Conservation (phyloP, 2,113 vertebrate species). For the Saccopteryx bilineata region DNA sequence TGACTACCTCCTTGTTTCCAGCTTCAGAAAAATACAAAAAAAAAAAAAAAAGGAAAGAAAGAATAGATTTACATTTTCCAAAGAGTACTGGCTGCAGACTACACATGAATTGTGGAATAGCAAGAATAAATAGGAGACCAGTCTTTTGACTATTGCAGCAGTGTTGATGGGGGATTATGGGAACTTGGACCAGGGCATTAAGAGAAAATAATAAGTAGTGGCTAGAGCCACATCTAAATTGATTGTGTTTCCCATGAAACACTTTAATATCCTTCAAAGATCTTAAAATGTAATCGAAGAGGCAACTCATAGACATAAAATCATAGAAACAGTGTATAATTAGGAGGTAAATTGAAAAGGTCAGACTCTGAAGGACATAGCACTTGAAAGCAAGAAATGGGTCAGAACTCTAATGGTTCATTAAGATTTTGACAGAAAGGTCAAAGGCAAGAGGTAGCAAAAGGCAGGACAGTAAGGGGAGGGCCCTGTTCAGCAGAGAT, state of each 20-base stretch:
- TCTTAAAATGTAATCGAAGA: background rate
- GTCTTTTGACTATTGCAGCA: background rate
- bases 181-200: background rate
- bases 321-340: background rate
- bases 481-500: background rate
- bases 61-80: slow-evolving; percentile 2
- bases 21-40: no score
- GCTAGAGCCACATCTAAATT: background rate
- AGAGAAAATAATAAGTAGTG: background rate
- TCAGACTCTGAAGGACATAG: background rate
- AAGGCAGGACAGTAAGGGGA: background rate
- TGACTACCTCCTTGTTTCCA: no score
- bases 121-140: background rate
- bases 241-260: background rate
- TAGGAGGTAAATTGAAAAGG: slow-evolving; percentile 11
- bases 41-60: background rate
- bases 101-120: background rate
- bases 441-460: background rate
- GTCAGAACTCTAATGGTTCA: background rate
- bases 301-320: background rate
- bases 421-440: background rate
- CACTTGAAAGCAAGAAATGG: background rate
- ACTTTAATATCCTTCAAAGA: background rate
- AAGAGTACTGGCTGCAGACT: background rate
- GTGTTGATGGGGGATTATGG: background rate